A percentile compares a stretch with the other conserved stretches of the same genome.
phyloP scores from a whole-genome alignment of 2,888 invertebrate genomes.

The Iphiclides podalirius region DNA sequence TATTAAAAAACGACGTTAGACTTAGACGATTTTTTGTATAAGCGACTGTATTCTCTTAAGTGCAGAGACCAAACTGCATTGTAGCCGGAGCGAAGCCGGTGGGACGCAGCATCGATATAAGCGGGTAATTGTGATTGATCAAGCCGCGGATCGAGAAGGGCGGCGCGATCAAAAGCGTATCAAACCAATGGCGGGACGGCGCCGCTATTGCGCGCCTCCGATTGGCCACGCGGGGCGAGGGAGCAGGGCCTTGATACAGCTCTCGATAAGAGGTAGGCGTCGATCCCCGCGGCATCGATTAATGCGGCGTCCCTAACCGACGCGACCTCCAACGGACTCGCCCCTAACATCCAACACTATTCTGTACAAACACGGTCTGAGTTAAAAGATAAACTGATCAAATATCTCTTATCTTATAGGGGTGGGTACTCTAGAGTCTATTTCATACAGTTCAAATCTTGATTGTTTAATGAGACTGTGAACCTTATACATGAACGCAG shows the following conservation, averaged over 20 bases:
- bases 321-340: too few species aligned
- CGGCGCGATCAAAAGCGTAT: conserved; percentile 77
- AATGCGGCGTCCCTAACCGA: conserved; percentile 36
- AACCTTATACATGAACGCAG: too few species aligned
- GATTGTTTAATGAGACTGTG: too few species aligned
- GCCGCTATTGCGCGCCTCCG: conserved; percentile 42
- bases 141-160: conserved; percentile 71
- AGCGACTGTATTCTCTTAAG: background rate
- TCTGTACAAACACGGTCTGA: too few species aligned
- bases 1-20: conserved; percentile 17
- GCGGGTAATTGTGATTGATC: conserved; percentile 74
- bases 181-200: conserved; percentile 65
- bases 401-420: too few species aligned
- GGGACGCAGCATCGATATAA: conserved; percentile 53
- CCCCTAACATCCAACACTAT: too few species aligned
- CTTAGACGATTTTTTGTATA: background rate
- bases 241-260: conserved; percentile 69
- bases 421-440: too few species aligned
- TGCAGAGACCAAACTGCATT: conserved; percentile 35
- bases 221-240: conserved; percentile 65
- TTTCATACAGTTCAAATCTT: too few species aligned
- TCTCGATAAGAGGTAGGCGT: conserved; percentile 76
- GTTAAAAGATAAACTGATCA: too few species aligned
- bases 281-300: conserved; percentile 65
- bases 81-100: conserved; percentile 35